Conservation (phyloP, 2,797 vertebrate species). For the Argya squamiceps region DNA sequence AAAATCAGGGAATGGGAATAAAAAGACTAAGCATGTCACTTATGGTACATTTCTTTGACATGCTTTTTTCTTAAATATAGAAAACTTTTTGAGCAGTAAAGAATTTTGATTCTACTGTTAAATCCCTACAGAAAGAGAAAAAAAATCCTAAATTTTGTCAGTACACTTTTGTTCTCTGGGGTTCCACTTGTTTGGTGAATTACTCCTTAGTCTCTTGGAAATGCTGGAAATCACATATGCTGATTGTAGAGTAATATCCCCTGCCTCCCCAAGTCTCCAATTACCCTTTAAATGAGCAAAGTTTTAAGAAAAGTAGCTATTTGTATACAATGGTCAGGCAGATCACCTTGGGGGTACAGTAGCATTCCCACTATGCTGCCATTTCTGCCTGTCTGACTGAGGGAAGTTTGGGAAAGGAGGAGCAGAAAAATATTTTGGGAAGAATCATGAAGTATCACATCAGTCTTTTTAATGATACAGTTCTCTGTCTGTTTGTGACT, state of each 20-base stretch:
- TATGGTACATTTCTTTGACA: background rate
- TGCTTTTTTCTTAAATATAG: background rate
- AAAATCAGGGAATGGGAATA: background rate
- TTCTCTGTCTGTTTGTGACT: background rate
- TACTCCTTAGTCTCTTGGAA: background rate
- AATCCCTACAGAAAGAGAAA: background rate
- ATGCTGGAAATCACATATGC: background rate
- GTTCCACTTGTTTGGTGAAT: background rate
- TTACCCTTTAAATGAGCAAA: background rate
- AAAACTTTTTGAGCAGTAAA: background rate
- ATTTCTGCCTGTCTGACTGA: background rate
- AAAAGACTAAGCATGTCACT: background rate
- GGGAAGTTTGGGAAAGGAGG: background rate
- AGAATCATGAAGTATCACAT: background rate
- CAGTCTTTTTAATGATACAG: background rate
- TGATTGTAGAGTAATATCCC: background rate
- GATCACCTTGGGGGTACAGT: background rate
- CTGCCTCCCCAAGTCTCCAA: background rate
- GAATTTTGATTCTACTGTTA: background rate
- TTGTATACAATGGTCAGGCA: background rate
- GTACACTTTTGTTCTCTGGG: background rate
- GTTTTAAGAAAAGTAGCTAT: background rate
- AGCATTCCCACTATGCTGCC: background rate
- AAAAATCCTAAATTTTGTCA: background rate
- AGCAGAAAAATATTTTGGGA: background rate